phyloP scores from a whole-genome alignment of 2,888 invertebrate genomes.

The Melangyna quadrimaculata region DNA sequence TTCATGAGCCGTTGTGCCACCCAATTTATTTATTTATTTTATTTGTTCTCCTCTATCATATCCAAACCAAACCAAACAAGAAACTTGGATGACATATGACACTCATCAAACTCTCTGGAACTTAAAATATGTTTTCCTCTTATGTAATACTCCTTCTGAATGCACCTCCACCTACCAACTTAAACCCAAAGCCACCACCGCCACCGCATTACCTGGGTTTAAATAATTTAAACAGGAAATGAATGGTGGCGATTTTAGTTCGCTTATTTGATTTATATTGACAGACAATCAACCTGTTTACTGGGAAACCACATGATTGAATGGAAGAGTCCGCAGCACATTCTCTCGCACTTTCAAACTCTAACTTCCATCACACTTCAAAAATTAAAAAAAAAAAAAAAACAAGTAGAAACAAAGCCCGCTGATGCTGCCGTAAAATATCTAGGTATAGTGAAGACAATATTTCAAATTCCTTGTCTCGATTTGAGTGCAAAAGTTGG shows the following conservation, averaged over 20 bases:
- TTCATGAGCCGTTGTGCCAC: too few relatives aligned
- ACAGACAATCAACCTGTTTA: conserved; percentile 39
- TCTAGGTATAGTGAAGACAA: conserved; percentile 45
- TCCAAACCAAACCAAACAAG: not conserved
- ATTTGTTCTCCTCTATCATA: too few relatives aligned
- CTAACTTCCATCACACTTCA: not conserved
- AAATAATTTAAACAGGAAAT: conserved; percentile 2
- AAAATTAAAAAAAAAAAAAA: not conserved
- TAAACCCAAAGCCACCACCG: too few relatives aligned
- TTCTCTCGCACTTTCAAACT: not conserved
- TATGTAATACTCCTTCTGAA: not conserved
- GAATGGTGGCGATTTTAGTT: not conserved
- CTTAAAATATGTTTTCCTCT: not conserved
- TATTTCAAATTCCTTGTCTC: conserved; percentile 63
- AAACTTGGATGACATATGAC: not conserved
- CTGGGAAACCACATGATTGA: conserved; percentile 62
- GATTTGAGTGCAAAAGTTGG: conserved; percentile 61
- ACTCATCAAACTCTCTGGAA: not conserved
- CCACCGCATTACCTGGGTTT: conserved; percentile 5
- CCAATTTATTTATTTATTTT: too few relatives aligned
- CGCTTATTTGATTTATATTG: conserved; percentile 56
- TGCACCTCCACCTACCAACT: not conserved
- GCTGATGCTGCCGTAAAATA: conserved; percentile 38
- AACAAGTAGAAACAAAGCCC: conserved; percentile 35
- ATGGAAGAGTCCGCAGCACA: conserved; percentile 37